phyloP scores from a whole-genome alignment of 2,797 vertebrate genomes.

The Neosalanx taihuensis region DNA sequence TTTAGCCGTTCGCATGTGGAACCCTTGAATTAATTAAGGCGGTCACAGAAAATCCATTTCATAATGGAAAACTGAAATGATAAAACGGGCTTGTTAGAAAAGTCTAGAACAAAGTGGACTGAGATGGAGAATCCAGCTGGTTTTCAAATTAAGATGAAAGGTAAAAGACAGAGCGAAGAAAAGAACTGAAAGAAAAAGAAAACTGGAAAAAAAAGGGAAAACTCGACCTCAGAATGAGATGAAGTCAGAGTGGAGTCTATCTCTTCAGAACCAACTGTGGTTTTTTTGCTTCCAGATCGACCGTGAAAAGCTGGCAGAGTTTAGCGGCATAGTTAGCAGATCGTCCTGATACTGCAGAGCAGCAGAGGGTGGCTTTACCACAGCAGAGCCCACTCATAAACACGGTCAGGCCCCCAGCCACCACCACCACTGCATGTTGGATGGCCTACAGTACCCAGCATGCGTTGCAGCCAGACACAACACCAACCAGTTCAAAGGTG shows the following conservation, averaged over 20 bases:
- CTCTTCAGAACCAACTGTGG: slow-evolving; percentile 67
- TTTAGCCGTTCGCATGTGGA: slow-evolving; percentile 35
- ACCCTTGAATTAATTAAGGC: slow-evolving; percentile 65
- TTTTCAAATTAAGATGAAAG: slow-evolving; percentile 71
- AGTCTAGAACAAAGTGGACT: slow-evolving; percentile 60
- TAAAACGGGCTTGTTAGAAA: slow-evolving; percentile 57
- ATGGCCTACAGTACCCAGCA: neutral
- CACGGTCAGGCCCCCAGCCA: slow-evolving; percentile 23
- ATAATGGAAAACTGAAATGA: slow-evolving; percentile 44
- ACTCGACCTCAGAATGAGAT: slow-evolving; percentile 65
- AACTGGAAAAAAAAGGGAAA: slow-evolving; percentile 60
- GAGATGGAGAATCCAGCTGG: slow-evolving; percentile 63
- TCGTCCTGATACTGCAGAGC: slow-evolving; percentile 56
- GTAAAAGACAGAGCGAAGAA: slow-evolving; percentile 21
- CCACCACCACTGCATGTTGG: neutral
- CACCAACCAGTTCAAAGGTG: neutral
- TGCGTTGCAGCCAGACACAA: neutral
- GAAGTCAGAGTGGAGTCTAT: slow-evolving; percentile 68
- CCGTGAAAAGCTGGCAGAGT: slow-evolving; percentile 65
- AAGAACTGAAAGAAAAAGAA: slow-evolving; percentile 45
- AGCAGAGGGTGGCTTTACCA: slow-evolving; percentile 56
- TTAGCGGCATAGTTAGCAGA: slow-evolving; percentile 63
- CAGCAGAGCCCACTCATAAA: slow-evolving; percentile 60
- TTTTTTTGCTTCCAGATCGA: slow-evolving; percentile 68
- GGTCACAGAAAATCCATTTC: slow-evolving; percentile 55